Conservation (phyloP, 1,140 invertebrate genomes). For the Aleiodes sp. region DNA sequence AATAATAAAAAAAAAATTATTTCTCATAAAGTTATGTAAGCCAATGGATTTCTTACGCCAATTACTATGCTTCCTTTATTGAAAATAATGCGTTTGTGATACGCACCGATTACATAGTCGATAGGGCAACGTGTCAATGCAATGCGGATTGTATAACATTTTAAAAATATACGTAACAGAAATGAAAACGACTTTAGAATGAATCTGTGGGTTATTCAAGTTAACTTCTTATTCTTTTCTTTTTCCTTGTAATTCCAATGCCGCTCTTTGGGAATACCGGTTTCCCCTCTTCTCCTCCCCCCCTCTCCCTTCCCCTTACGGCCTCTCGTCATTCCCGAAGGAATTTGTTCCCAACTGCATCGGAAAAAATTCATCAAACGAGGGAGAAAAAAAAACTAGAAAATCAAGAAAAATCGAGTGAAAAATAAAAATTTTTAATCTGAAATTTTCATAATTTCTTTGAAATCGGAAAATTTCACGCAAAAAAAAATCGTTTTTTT, state of each 20-base stretch:
- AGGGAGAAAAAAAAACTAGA: conserved; percentile 5
- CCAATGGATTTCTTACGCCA: no score
- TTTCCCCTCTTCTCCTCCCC: conserved; percentile 5
- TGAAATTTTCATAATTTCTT: no score
- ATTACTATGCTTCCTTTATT: no score
- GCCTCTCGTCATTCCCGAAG: neutral
- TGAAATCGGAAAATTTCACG: no score
- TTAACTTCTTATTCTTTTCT: neutral
- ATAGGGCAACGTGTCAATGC: conserved; percentile 2
- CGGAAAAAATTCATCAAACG: neutral
- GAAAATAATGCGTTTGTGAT: no score
- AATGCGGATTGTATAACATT: conserved; percentile 1
- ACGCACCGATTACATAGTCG: neutral
- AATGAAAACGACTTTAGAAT: neutral
- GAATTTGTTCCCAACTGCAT: neutral
- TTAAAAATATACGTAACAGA: neutral
- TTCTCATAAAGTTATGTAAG: no score
- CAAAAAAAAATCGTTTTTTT: no score
- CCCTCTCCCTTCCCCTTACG: neutral
- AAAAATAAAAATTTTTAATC: no score
- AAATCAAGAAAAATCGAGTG: no score
- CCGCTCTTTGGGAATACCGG: neutral
- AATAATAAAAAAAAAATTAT: no score
- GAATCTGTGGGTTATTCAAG: neutral
- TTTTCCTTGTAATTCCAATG: neutral